Evolutionary conservation across 1,140 invertebrate species (phyloP), one percentile per base, ranked within the genome.

Genomic region (Sycobia sp.): DNA sequence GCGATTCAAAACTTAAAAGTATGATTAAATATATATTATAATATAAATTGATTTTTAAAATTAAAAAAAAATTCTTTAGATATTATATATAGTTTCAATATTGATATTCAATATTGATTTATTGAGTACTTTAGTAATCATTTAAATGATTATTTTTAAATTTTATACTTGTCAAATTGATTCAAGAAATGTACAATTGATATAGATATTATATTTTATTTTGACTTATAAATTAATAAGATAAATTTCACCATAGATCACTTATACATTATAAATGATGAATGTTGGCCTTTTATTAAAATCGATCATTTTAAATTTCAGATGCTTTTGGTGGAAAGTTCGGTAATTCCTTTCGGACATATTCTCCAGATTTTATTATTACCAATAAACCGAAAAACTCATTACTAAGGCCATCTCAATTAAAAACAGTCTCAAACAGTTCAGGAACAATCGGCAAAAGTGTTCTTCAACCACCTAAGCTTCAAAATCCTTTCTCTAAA

Each of bases 401-500:
- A 7, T 66, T 78, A 22, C 55, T 81, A 14, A 74, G 76, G 68
- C 77, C 77, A 4, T 76, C 80, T 0, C 70, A 77, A 43, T 60
- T 81, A 32, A 70, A 70, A 34, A 46, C 73, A 14, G 49, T 73
- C 7, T 61, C 74, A 3, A 77, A 72, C 23, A 64, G 44, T 47
- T 63, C 36, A 20, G 43, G 67, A 10, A 27, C 29, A 11, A 32
- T 11, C 29, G 4, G 29, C 29, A 32, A 74, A 56, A 65, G 57
- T 13, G 60, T 74, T n/a, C 34, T 77, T 14, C 71, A 77, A 55
- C 76, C 77, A 5, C 70, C 75, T 5, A 78, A 77, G 51, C 74
- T 77, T 43, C 69, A 74, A 10, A 81, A 76, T 68, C 76, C 78
- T 0, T 78, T 77, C 43, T 64, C 64, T 13, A 81, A 81, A 69